These are phyloP conservation scores for Sebastes schlegelii DNA, from an alignment of 2,113 vertebrate genomes.

Conservation along the genomic window DNA sequence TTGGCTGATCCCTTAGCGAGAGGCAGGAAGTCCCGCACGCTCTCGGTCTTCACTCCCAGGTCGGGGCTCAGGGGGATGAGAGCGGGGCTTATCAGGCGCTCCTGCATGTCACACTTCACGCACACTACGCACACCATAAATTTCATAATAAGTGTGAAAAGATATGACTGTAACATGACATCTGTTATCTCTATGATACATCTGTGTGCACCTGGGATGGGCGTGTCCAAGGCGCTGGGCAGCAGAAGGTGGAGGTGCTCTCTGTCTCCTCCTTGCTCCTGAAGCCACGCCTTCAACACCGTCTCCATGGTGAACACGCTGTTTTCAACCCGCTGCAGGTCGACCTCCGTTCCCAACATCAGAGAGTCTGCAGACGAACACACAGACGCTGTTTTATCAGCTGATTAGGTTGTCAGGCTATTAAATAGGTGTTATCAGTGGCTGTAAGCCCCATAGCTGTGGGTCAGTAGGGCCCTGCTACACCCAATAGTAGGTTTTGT, in stretches of 20 bases:
- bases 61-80: constrained; percentile 83
- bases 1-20: constrained; percentile 81
- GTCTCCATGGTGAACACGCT: constrained; percentile 88
- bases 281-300: constrained; percentile 92
- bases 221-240: constrained; percentile 77
- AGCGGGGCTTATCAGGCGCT: constrained; percentile 90
- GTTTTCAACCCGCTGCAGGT: constrained; percentile 88
- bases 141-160: background rate
- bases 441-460: too few species aligned
- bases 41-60: constrained; percentile 81
- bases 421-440: too few species aligned
- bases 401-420: too few species aligned
- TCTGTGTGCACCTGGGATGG: constrained; percentile 41
- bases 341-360: constrained; percentile 87
- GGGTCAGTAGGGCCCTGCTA: too few species aligned
- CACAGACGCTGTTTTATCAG: background rate
- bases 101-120: constrained; percentile 95
- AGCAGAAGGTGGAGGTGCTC: constrained; percentile 93
- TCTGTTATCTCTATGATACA: background rate
- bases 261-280: constrained; percentile 86
- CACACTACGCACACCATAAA: constrained; percentile 81
- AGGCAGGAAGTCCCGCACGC: constrained; percentile 77
- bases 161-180: background rate
- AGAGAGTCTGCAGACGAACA: constrained; percentile 78
- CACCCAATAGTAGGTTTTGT: too few species aligned